Conservation (phyloP, 2,797 vertebrate species). For the Catamblyrhynchus diadema region DNA sequence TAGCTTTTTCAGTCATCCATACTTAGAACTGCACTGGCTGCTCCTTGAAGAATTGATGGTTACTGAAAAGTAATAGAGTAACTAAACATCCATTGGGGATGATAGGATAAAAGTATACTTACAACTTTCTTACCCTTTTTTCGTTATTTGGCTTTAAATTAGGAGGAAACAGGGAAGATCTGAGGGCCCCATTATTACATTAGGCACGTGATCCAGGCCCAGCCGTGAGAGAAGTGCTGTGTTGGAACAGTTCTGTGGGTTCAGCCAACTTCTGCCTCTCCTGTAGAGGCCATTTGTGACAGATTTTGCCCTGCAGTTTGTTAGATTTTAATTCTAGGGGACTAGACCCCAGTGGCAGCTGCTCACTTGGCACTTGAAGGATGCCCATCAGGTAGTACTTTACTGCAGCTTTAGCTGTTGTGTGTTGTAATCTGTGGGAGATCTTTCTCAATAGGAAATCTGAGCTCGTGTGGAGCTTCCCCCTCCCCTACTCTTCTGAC, state of each 20-base stretch:
- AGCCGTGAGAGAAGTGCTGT: neutral
- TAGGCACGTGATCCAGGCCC: neutral
- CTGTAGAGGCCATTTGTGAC: neutral
- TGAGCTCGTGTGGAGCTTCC: neutral
- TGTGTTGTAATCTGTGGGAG: accelerated
- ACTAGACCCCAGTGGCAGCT: neutral
- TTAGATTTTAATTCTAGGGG: neutral
- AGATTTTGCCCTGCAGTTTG: neutral
- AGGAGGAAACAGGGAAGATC: neutral
- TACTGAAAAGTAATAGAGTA: neutral
- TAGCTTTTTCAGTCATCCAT: neutral
- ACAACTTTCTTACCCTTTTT: neutral
- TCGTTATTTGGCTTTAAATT: neutral
- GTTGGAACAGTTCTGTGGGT: neutral
- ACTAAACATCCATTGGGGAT: neutral
- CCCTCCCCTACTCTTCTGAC: neutral
- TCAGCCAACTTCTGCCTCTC: neutral
- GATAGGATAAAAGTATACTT: neutral
- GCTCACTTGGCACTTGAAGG: neutral
- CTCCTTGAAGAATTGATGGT: neutral
- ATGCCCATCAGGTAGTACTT: neutral
- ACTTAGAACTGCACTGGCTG: neutral
- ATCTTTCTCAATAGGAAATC: neutral
- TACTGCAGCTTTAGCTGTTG: neutral
- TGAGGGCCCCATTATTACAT: neutral